Base-by-base conservation (phyloP, 2,888 invertebrate species). In the Bursaphelenchus okinawaensis region DNA sequence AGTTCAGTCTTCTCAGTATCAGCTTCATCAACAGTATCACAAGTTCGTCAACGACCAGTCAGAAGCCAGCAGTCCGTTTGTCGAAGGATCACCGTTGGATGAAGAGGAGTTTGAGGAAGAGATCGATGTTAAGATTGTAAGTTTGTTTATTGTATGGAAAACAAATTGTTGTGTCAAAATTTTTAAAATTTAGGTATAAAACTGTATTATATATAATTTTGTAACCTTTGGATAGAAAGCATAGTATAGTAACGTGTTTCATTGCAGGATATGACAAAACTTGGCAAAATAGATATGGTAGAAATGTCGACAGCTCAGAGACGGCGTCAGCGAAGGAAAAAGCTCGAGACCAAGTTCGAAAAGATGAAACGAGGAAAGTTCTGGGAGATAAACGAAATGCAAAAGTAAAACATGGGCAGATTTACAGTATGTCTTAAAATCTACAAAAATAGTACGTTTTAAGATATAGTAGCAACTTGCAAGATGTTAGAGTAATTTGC, bases 301-400 rank as follows among this genome's bases (percentile, higher is more conserved):
- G 69, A 68, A 26, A 57, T 59, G 52, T 68, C 73, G 8, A 67
- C 57, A 4, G 67, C 74, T 9, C 66, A 69, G 62, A 72, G 70
- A 58, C 71, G 80, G 19, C 73, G 80, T 27, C 66, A 67, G 20
- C 62, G 80, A n/a, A 69, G 76, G 9, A 55, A 69, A 52, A 63
- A 68, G 23, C 68, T 71, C 66, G 70, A 76, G 62, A 73, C 77
- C 22, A 70, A 74, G 71, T 71, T 73, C 52, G 58, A 68, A 24
- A 75, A 74, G 16, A 78, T 80, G 80, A 71, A 72, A 54, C 69
- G 75, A 16, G 80, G 80, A 16, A 65, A 70, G 9, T 80, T 81
- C 69, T 80, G 79, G 69, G 76, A 80, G 62, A 80, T 80, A 51
- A 73, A 75, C 29, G 76, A 76, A 55, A 71, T 79, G 71, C 71